Conservation (phyloP, 1,140 invertebrate species). For the Heliothis subflexa region DNA sequence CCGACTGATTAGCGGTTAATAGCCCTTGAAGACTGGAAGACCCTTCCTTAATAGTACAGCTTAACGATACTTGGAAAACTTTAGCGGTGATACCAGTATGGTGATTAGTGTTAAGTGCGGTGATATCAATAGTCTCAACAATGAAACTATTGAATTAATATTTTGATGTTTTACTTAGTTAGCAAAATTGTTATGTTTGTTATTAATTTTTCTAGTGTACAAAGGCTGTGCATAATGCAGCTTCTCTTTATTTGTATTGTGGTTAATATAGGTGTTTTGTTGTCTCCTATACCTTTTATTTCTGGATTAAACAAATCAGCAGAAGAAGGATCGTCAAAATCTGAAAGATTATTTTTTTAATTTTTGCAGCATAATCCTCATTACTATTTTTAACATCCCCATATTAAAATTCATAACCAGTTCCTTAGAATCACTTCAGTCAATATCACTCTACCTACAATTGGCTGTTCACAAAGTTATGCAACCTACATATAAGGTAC, state of each 20-base stretch:
- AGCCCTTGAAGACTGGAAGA: conserved; percentile 37
- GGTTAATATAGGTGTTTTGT: too few relatives aligned
- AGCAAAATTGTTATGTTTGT: not conserved
- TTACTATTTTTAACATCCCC: not conserved
- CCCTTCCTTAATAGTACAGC: conserved; percentile 19
- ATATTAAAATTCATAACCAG: not conserved
- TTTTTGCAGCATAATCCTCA: too few relatives aligned
- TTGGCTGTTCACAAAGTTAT: too few relatives aligned
- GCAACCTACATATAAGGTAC: too few relatives aligned
- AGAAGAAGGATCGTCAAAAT: too few relatives aligned
- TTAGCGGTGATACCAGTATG: conserved; percentile 2
- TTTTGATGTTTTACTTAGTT: not conserved
- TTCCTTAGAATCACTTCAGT: not conserved
- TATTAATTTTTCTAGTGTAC: too few relatives aligned
- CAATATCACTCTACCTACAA: not conserved
- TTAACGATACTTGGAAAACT: conserved; percentile 34
- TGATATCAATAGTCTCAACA: not conserved
- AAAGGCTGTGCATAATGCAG: too few relatives aligned
- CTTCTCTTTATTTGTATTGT: too few relatives aligned
- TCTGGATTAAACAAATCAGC: too few relatives aligned
- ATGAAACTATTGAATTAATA: not conserved
- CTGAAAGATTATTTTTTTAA: not conserved
- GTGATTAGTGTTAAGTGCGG: not conserved
- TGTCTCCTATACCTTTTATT: too few relatives aligned
- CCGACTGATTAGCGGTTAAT: conserved; percentile 43